Evolutionary conservation across 2,888 invertebrate genomes (phyloP), one percentile per base, ranked within the genome.

Genomic region (Zygaena filipendulae): DNA sequence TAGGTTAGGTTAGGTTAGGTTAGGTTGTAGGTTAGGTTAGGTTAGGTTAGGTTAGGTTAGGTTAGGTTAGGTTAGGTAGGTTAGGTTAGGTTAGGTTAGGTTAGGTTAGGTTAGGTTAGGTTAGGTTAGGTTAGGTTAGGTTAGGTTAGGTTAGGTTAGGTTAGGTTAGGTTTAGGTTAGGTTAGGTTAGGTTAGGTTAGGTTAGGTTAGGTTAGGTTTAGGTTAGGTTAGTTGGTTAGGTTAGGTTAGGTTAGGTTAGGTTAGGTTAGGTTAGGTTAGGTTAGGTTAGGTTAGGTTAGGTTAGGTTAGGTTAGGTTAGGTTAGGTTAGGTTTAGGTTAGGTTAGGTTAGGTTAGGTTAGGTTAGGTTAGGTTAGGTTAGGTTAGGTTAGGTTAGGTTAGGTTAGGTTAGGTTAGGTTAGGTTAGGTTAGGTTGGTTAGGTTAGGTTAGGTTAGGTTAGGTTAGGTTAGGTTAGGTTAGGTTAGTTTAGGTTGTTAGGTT

Each of bases 91-190:
- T 36, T 38, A 37, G 38, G 39, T 36, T 37, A 33, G 39, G 39
- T 37, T 35, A 32, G 33, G 29, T 32, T 31, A 31, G 33, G 29
- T 33, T 33, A 36, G 35, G 36, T 36, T 35, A 38, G 36, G 41
- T 38, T 38, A 40, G 38, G 40, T 39, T 39, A 39, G 42, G 39
- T 39, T 39, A 42, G 42, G 36, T 42, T 38, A 39, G 42, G 39
- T 40, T 36, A 40, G 39, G 39, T 39, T 37, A 39, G 39, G 39
- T 39, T 36, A 36, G 39, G 42, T 39, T 39, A 37, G 39, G 36
- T 34, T 34, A 34, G 36, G 40, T 34, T 36, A 36, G 35, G 36
- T 19, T 39, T 38, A 38, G 41, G 37, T 39, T 38, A 40, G 39
- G 36, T 40, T 37, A 35, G 34, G 37, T 40, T 36, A 38, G 40